Evolutionary conservation across 2,797 vertebrate genomes (phyloP).

Genomic region (Melopsittacus undulatus): DNA sequence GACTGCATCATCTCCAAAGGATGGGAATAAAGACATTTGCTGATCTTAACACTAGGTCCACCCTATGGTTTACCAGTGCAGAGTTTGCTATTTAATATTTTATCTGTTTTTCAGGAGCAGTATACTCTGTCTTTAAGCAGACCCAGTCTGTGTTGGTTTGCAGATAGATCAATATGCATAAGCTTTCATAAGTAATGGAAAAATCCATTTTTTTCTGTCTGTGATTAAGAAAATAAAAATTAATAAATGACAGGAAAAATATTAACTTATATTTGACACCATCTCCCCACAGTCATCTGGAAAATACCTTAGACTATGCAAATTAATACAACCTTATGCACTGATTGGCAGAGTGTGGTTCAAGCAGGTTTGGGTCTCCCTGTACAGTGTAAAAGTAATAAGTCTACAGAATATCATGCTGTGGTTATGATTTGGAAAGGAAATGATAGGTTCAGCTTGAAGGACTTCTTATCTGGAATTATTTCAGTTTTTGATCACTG

Average conservation of each 20-base stretch:
- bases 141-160: neutral
- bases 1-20: neutral
- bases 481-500: neutral
- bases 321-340: neutral
- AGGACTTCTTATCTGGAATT: neutral
- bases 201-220: neutral
- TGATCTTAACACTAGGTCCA: rapidly evolving
- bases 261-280: neutral
- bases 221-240: neutral
- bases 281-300: rapidly evolving
- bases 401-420: neutral
- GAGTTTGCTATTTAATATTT: neutral
- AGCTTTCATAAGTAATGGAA: neutral
- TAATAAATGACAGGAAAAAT: neutral
- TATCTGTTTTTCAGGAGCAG: neutral
- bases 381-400: neutral
- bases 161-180: neutral
- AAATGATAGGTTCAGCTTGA: neutral
- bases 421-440: neutral
- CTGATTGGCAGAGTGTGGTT: neutral
- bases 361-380: neutral
- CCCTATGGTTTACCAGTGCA: neutral
- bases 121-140: neutral
- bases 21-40: neutral
- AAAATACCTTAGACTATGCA: neutral